A percentile compares a stretch with the other conserved stretches of the same genome.
Conservation (phyloP, 2,888 invertebrate species). For the Oxytorus armatus region DNA sequence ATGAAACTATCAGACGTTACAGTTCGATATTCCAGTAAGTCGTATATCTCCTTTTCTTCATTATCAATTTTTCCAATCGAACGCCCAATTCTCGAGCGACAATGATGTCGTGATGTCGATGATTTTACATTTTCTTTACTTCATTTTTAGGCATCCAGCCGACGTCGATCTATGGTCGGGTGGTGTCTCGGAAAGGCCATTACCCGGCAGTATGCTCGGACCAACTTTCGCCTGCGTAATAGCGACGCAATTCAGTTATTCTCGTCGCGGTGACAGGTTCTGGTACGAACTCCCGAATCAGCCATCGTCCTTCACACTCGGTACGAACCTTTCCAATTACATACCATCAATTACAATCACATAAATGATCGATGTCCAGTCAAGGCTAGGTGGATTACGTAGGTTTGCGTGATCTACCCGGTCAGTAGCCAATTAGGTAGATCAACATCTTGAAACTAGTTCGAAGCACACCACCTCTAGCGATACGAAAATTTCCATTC, state of each 20-base stretch:
- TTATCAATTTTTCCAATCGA: too few species aligned
- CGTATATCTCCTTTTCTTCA: background rate
- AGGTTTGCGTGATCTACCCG: too few species aligned
- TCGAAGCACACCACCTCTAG: background rate
- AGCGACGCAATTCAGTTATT: constrained; percentile 95
- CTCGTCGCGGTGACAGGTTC: constrained; percentile 95
- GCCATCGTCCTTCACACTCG: constrained; percentile 94
- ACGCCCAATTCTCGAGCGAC: too few species aligned
- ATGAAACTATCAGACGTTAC: constrained; percentile 93
- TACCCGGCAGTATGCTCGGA: constrained; percentile 96
- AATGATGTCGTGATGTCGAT: background rate
- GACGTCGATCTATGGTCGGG: constrained; percentile 98
- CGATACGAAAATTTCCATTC: background rate
- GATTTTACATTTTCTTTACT: too few species aligned
- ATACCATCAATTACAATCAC: too few species aligned
- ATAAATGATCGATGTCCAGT: background rate
- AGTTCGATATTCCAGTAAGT: constrained; percentile 92
- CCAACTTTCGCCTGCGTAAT: constrained; percentile 98
- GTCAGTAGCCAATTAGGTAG: too few species aligned
- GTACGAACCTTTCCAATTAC: constrained; percentile 78
- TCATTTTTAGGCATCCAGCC: constrained; percentile 89
- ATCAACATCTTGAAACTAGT: background rate
- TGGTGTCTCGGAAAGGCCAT: constrained; percentile 95
- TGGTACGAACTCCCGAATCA: constrained; percentile 97
- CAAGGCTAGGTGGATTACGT: too few species aligned